Base-by-base conservation (phyloP, 1,140 invertebrate genomes). In the Sminthurides bifidus region DNA sequence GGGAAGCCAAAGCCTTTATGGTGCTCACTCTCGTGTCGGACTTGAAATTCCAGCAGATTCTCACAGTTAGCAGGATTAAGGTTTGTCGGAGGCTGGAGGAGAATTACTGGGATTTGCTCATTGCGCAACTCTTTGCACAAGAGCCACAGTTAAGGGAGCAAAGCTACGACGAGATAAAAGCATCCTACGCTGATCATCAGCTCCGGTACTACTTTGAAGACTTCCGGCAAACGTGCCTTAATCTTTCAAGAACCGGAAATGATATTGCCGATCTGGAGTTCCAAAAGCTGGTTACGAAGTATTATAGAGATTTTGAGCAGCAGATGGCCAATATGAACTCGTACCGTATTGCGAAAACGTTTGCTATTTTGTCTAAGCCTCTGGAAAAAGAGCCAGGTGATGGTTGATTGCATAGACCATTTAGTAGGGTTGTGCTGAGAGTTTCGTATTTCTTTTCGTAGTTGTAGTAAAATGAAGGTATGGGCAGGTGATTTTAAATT, bases 221-320 rank as follows among this genome's bases (percentile, higher is more conserved):
- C 12, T 48, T 48, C 30, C 21, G 44, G 15, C 23, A 14, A 27
- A 48, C 44, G 3, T 48, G 44, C 30, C 6, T 5, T 5, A 6
- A 26, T 12, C 24, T 4, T 10, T 12, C 12, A 10, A 4, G 24
- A 27, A 6, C 12, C 30, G n/a, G n/a, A n/a, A n/a, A n/a, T n/a
- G n/a, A n/a, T n/a, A n/a, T n/a, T n/a, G n/a, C n/a, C n/a, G 44
- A 48, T 48, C 23, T 27, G 12, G 44, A 48, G 19, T 48, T 48
- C 30, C 4, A 27, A 5, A 26, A 30, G 8, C 30, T 48, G 44
- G 19, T 48, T 4, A 19, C 6, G 8, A 10, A 26, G 6, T 48
- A 27, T 48, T 48, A 48, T 27, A 4, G 21, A 26, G 44, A 48
- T 48, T 48, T 48, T 21, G 44, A 48, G 15, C 14, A 48, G 12